A percentile compares a stretch with the other conserved stretches of the same genome.
These are phyloP conservation scores for Galeopsomyia nigrocyanea DNA, from an alignment of 2,888 invertebrate genomes.

Conservation along the genomic window DNA sequence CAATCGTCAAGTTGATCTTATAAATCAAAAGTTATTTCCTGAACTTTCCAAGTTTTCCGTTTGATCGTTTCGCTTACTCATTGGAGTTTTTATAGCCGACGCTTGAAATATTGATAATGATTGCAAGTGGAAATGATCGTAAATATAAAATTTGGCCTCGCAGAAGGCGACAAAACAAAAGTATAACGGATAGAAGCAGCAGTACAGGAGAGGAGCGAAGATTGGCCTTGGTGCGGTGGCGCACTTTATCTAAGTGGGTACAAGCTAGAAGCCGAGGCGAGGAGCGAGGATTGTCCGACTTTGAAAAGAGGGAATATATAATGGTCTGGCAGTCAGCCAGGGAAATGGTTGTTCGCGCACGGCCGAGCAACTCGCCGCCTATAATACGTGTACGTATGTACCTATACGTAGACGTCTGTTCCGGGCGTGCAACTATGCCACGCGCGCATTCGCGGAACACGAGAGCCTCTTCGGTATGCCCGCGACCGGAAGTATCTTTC, in stretches of 20 bases:
- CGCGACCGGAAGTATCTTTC: background rate
- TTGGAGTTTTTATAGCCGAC: too few relatives aligned
- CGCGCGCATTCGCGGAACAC: slow-evolving; percentile 39
- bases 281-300: slow-evolving; percentile 28
- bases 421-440: slow-evolving; percentile 43
- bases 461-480: slow-evolving; percentile 5
- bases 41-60: too few relatives aligned
- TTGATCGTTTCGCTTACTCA: too few relatives aligned
- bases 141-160: too few relatives aligned
- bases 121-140: too few relatives aligned
- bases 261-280: slow-evolving; percentile 1
- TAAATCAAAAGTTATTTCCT: too few relatives aligned
- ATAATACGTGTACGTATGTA: slow-evolving; percentile 16
- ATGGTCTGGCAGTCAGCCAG: slow-evolving; percentile 56
- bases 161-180: too few relatives aligned
- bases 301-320: slow-evolving; percentile 58
- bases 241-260: slow-evolving; percentile 30
- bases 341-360: slow-evolving; percentile 52
- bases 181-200: too few relatives aligned
- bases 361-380: slow-evolving; percentile 43
- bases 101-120: too few relatives aligned
- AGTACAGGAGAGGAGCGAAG: too few relatives aligned
- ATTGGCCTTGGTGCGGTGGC: background rate
- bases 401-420: slow-evolving; percentile 11
- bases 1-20: too few relatives aligned